phyloP scores from a whole-genome alignment of 2,888 invertebrate species.

The Synanthedon formicaeformis region DNA sequence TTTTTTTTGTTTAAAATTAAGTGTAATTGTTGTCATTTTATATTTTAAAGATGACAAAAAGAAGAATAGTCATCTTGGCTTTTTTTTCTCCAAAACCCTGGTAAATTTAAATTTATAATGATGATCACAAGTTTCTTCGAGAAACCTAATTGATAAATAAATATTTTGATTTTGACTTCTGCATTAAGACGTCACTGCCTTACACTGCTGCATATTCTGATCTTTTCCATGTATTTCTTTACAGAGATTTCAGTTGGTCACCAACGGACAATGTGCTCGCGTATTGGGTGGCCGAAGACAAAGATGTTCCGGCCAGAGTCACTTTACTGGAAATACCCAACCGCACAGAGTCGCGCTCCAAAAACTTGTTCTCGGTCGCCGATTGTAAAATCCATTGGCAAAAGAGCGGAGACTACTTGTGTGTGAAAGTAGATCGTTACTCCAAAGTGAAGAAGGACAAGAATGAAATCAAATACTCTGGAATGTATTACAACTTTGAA shows the following conservation, averaged over 20 bases:
- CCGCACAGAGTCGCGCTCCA: slow-evolving; percentile 88
- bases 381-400: slow-evolving; percentile 99
- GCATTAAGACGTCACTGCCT: no score
- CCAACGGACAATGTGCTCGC: slow-evolving; percentile 96
- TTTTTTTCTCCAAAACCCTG: no score
- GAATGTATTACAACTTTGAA: slow-evolving; percentile 98
- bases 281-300: slow-evolving; percentile 98
- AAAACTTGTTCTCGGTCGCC: slow-evolving; percentile 97
- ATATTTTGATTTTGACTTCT: no score
- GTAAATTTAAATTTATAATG: no score
- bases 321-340: slow-evolving; percentile 93
- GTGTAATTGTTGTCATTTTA: no score
- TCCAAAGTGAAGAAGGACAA: slow-evolving; percentile 95
- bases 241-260: slow-evolving; percentile 96
- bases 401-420: slow-evolving; percentile 96
- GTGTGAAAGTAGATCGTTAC: slow-evolving; percentile 87
- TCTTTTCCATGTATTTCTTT: slow-evolving; percentile 4
- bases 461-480: slow-evolving; percentile 92
- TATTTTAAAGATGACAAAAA: no score
- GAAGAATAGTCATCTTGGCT: no score
- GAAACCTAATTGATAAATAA: no score
- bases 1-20: no score
- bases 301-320: slow-evolving; percentile 95
- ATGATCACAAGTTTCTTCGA: no score
- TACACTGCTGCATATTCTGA: background rate